Evolutionary conservation across 1,140 invertebrate species (phyloP).

Genomic region (Drosophila paulistorum): DNA sequence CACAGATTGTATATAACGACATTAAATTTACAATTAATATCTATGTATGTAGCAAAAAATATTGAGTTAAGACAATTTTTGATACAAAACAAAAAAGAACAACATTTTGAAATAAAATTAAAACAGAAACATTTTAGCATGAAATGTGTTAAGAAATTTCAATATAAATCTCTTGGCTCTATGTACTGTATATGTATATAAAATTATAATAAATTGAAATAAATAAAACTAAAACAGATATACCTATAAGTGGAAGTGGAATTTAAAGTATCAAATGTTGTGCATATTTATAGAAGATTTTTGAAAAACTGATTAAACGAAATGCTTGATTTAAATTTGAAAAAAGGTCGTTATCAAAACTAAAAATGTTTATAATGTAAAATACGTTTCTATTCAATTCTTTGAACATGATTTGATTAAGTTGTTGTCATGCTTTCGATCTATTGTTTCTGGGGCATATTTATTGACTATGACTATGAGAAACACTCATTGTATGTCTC

Average conservation of each 20-base stretch:
- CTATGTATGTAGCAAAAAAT: not conserved
- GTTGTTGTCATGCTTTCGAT: too few species aligned
- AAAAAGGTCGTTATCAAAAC: too few species aligned
- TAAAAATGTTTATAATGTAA: too few species aligned
- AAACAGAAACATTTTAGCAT: not conserved
- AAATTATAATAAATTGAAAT: constrained; percentile 6
- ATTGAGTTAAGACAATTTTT: constrained; percentile 25
- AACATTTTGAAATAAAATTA: not conserved
- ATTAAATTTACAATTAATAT: not conserved
- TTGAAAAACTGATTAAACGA: too few species aligned
- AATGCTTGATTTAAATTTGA: too few species aligned
- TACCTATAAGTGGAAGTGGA: not conserved
- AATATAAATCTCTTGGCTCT: constrained; percentile 20
- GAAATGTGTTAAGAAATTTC: constrained; percentile 6
- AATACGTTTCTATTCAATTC: too few species aligned
- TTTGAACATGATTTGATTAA: too few species aligned
- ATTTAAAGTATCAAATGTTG: too few species aligned
- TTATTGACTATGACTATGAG: too few species aligned
- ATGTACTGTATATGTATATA: constrained; percentile 37
- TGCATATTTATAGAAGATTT: too few species aligned
- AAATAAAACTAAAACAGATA: constrained; percentile 5
- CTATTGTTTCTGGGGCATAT: too few species aligned
- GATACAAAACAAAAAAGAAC: not conserved
- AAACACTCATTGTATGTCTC: too few species aligned
- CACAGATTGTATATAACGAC: not conserved